Evolutionary conservation across 2,797 vertebrate genomes (phyloP).

Genomic region (Lagocephalus sceleratus): DNA sequence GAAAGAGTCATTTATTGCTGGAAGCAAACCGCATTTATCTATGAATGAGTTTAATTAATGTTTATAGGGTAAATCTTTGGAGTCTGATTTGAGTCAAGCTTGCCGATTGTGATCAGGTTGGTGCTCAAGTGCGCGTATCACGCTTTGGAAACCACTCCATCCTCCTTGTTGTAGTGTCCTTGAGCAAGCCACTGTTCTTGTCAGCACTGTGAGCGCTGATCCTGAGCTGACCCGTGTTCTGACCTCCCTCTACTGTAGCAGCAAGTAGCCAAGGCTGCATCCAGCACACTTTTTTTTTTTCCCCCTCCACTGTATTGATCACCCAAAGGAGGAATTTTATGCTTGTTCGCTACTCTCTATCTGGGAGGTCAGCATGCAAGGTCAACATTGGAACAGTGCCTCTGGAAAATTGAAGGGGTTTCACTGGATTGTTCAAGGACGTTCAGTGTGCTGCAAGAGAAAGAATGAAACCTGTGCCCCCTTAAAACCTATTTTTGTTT

Average conservation of each 20-base stretch:
- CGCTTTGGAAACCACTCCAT: neutral
- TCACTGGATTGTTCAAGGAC: conserved; percentile 35
- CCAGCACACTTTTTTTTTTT: conserved; percentile 10
- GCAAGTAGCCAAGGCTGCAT: conserved; percentile 27
- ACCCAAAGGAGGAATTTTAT: conserved; percentile 43
- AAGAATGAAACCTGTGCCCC: conserved; percentile 18
- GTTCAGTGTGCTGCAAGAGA: conserved; percentile 4
- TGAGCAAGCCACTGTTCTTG: conserved; percentile 48
- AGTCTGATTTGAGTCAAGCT: too few species aligned
- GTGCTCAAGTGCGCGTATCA: too few species aligned
- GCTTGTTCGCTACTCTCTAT: conserved; percentile 16
- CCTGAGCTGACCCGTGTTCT: conserved; percentile 50
- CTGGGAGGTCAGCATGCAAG: conserved; percentile 33
- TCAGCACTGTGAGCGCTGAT: conserved; percentile 25
- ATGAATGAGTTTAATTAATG: too few species aligned
- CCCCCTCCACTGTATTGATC: conserved; percentile 42
- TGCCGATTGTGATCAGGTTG: too few species aligned
- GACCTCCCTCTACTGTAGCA: conserved; percentile 42
- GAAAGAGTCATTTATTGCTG: too few species aligned
- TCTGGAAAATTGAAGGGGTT: conserved; percentile 28
- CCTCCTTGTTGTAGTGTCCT: conserved; percentile 44
- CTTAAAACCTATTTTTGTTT: conserved; percentile 25
- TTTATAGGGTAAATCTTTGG: too few species aligned
- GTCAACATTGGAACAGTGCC: conserved; percentile 45
- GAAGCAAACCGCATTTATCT: too few species aligned